Percentiles rank a stretch among this genome's conserved stretches.
Evolutionary conservation across 2,113 vertebrate genomes (phyloP).

Genomic region (Platanista minor): DNA sequence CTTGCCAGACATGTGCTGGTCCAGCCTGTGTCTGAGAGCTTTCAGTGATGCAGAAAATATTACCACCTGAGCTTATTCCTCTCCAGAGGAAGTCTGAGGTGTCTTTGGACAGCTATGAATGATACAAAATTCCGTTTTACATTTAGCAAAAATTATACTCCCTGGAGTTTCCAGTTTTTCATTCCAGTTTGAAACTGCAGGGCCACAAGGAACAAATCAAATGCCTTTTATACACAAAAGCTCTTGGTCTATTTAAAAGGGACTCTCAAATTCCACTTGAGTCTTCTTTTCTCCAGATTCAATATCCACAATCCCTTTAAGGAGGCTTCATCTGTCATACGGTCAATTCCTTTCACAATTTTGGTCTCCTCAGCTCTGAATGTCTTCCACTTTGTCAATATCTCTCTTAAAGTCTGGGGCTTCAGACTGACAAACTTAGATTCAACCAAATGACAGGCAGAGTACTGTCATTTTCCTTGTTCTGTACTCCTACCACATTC

Average conservation of each 20-base stretch:
- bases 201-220: slow-evolving; percentile 34
- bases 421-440: neutral
- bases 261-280: slow-evolving; percentile 4
- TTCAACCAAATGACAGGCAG: neutral
- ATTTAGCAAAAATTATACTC: slow-evolving; percentile 1
- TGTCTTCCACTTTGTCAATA: slow-evolving; percentile 22
- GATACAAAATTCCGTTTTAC: slow-evolving; percentile 12
- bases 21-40: neutral
- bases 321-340: neutral
- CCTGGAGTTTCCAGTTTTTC: slow-evolving; percentile 15
- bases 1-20: fast-evolving
- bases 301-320: neutral
- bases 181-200: neutral
- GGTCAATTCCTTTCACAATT: neutral
- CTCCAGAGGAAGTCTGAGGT: neutral
- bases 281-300: slow-evolving; percentile 2
- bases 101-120: neutral
- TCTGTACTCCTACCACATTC: neutral
- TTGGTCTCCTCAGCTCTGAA: neutral
- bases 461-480: neutral
- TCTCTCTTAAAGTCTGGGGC: neutral
- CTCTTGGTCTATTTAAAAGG: neutral
- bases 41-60: neutral
- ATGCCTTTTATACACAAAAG: slow-evolving; percentile 14
- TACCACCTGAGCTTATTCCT: neutral